These are phyloP conservation scores for Pristionchus exspectatus DNA, from an alignment of 2,888 invertebrate species.

Conservation along the genomic window DNA sequence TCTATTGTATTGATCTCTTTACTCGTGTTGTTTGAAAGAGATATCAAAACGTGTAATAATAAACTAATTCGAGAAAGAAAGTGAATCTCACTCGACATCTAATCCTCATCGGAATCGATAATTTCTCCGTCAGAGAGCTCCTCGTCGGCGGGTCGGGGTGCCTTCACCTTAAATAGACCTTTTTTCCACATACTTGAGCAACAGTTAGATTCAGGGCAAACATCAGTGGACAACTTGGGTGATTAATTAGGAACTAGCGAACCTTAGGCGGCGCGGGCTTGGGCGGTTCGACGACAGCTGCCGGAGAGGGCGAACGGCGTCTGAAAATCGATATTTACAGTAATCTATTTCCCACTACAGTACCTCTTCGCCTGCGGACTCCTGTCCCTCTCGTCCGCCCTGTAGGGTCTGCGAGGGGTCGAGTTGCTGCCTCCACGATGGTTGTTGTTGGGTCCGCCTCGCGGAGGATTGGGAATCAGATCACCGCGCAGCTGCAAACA, in stretches of 20 bases:
- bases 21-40: background rate
- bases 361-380: constrained; percentile 50
- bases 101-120: constrained; percentile 68
- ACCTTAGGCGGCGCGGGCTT: constrained; percentile 30
- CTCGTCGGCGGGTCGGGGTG: constrained; percentile 68
- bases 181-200: too few species aligned
- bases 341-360: background rate
- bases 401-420: background rate
- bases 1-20: background rate
- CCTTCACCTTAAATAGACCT: constrained; percentile 18
- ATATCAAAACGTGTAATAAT: background rate
- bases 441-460: background rate
- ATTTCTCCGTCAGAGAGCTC: constrained; percentile 78
- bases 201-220: background rate
- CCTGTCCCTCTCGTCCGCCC: background rate
- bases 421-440: background rate
- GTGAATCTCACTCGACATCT: background rate
- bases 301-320: constrained; percentile 23
- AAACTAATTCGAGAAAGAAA: background rate
- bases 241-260: background rate
- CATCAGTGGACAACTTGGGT: too few species aligned
- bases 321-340: constrained; percentile 9
- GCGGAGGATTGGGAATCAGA: constrained; percentile 22
- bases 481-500: constrained; percentile 34
- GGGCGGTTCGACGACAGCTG: constrained; percentile 18